Percentiles rank a stretch among this genome's conserved stretches.
Conservation (phyloP, 1,140 invertebrate species). For the Heterodera carotae region DNA sequence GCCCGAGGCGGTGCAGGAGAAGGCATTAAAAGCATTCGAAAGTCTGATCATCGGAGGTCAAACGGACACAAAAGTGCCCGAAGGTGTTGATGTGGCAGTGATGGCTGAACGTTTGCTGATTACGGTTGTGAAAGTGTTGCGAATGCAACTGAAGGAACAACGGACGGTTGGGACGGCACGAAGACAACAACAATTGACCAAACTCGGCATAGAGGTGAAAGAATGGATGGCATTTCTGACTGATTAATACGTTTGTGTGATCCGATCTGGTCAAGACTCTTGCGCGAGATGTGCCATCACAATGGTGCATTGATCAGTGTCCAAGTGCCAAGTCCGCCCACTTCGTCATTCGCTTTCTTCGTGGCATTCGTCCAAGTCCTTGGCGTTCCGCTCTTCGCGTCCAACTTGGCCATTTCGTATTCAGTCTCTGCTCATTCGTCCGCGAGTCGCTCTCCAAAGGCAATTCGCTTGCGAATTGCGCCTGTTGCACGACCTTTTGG, state of each 20-base stretch:
- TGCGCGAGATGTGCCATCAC: conserved; percentile 35
- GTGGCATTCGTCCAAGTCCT: not conserved
- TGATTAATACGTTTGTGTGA: not conserved
- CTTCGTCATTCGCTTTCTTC: conserved; percentile 33
- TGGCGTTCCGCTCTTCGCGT: conserved; percentile 19
- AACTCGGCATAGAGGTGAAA: conserved; percentile 34
- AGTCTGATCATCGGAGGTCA: conserved; percentile 20
- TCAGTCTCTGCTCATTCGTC: conserved; percentile 5
- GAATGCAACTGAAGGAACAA: conserved; percentile 76
- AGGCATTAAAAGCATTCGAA: conserved; percentile 5
- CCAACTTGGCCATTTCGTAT: conserved; percentile 11
- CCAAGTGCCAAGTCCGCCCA: conserved; percentile 60
- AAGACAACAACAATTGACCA: conserved; percentile 71
- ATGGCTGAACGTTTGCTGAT: conserved; percentile 20
- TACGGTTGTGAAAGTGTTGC: conserved; percentile 69
- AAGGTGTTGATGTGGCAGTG: not conserved
- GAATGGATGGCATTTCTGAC: not conserved
- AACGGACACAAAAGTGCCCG: conserved; percentile 18
- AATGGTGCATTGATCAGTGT: conserved; percentile 80
- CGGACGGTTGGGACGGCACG: conserved; percentile 51
- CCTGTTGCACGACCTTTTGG: conserved; percentile 71
- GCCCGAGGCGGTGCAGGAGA: conserved; percentile 43
- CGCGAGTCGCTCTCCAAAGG: not conserved
- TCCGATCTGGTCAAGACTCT: conserved; percentile 7
- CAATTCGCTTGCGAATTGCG: not conserved